Evolutionary conservation across 2,888 invertebrate species (phyloP), one percentile per base, ranked within the genome.

Genomic region (Brenthis daphne): DNA sequence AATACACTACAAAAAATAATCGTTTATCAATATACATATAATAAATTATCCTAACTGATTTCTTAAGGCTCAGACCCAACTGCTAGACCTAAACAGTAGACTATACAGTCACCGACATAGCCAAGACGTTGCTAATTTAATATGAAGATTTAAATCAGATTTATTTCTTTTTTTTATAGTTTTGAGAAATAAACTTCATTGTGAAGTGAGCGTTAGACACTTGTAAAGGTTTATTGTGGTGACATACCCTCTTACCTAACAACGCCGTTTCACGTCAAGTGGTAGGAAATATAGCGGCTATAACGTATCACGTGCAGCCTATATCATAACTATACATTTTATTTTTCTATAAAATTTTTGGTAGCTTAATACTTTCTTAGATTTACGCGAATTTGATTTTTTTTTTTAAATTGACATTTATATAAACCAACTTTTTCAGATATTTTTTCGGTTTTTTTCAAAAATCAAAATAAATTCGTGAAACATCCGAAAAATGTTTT

Each of bases 271-370:
- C 50, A 63, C 61, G 56, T 63, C 37, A 63, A 57, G 56, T 24
- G 63, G 48, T 56, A 50, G 56, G 16, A 48, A 50, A 51, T 67
- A 67, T 67, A 56, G 13, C 20, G 61, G 54, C 57, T 48, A 51
- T 51, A 54, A 63, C 16, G 63, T 63, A 57, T 51, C 50, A 29
- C 43, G 57, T 43, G 50, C 20, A 57, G 43, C 33, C 53, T 58
- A 43, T 43, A 70, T 73, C 76, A 77, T 76, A 69, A 73, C 74
- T 63, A 54, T 24, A 8, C 8, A 51, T 63, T 12, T 24, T 60
- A 4, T 20, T 50, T 60, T 50, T 5, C 60, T 48, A 60, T 60
- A 60, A 48, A 60, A 33, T 60, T 16, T 60, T 6, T 1, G 6
- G 29, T n/a, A 47, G 8, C 11, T 0, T 16, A 43, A 20, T 24